Conservation (phyloP, 2,797 vertebrate genomes). For the Leptodactylus fallax region DNA sequence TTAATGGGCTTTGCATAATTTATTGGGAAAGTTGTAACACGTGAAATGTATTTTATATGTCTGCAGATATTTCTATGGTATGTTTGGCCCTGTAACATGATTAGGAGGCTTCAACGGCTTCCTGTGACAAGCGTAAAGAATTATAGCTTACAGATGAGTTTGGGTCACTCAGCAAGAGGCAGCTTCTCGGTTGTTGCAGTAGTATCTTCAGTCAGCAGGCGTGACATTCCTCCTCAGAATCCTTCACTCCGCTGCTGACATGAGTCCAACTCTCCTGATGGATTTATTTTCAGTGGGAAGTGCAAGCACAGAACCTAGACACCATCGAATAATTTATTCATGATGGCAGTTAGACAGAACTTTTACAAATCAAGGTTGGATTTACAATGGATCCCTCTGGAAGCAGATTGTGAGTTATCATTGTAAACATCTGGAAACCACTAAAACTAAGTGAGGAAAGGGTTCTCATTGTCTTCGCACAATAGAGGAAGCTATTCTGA, state of each 20-base stretch:
- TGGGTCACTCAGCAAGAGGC: slow-evolving; percentile 58
- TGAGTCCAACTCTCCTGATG: slow-evolving; percentile 28
- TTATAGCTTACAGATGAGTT: slow-evolving; percentile 62
- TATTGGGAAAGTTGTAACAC: slow-evolving; percentile 51
- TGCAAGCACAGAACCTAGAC: slow-evolving; percentile 43
- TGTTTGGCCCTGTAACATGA: slow-evolving; percentile 61
- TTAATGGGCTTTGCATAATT: slow-evolving; percentile 60
- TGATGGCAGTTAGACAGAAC: slow-evolving; percentile 38
- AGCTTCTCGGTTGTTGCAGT: slow-evolving; percentile 38
- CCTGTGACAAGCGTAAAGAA: slow-evolving; percentile 58
- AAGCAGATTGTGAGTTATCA: slow-evolving; percentile 43
- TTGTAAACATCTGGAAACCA: slow-evolving; percentile 37
- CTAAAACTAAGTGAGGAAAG: not conserved
- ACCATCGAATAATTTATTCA: slow-evolving; percentile 41
- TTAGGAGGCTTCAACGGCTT: slow-evolving; percentile 56
- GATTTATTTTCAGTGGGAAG: slow-evolving; percentile 41
- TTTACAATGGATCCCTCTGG: slow-evolving; percentile 44
- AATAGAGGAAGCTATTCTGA: not conserved
- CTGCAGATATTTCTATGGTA: slow-evolving; percentile 53
- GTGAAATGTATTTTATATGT: slow-evolving; percentile 50
- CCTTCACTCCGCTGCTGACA: slow-evolving; percentile 39
- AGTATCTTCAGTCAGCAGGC: slow-evolving; percentile 50
- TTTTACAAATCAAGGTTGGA: slow-evolving; percentile 37
- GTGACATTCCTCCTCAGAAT: slow-evolving; percentile 36
- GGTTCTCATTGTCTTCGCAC: not conserved